Evolutionary conservation across 2,888 invertebrate species (phyloP).

Genomic region (Acronicta aceris): DNA sequence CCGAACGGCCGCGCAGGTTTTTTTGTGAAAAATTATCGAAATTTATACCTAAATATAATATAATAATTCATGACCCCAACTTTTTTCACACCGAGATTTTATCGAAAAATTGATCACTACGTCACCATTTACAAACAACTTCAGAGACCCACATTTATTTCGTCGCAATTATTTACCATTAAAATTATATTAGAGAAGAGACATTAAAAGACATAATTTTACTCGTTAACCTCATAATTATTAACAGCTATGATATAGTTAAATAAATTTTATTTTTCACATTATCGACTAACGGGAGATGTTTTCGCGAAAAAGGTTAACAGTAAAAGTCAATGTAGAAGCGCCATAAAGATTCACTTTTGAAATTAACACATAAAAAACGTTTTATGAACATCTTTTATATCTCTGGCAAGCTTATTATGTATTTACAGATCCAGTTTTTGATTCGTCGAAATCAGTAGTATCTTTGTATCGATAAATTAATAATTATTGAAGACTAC

Average conservation of each 20-base stretch:
- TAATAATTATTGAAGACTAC: no score
- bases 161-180: no score
- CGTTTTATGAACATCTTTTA: slow-evolving; percentile 15
- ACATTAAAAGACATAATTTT: no score
- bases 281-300: slow-evolving; percentile 27
- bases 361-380: slow-evolving; percentile 40
- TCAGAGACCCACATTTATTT: no score
- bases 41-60: no score
- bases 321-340: slow-evolving; percentile 29
- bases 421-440: slow-evolving; percentile 5
- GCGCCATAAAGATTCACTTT: slow-evolving; percentile 38
- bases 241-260: slow-evolving; percentile 16
- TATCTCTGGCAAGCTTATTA: slow-evolving; percentile 12
- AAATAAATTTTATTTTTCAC: slow-evolving; percentile 18
- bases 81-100: no score
- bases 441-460: slow-evolving; percentile 1
- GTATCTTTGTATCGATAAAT: not conserved
- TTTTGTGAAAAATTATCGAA: no score
- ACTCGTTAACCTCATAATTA: not conserved
- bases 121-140: no score
- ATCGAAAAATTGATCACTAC: no score
- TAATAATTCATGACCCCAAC: no score
- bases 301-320: slow-evolving; percentile 12
- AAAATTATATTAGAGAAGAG: no score
- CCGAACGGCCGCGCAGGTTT: no score